These are phyloP conservation scores for Strigamia crassipes DNA, from an alignment of 2,888 invertebrate species.

Conservation along the genomic window DNA sequence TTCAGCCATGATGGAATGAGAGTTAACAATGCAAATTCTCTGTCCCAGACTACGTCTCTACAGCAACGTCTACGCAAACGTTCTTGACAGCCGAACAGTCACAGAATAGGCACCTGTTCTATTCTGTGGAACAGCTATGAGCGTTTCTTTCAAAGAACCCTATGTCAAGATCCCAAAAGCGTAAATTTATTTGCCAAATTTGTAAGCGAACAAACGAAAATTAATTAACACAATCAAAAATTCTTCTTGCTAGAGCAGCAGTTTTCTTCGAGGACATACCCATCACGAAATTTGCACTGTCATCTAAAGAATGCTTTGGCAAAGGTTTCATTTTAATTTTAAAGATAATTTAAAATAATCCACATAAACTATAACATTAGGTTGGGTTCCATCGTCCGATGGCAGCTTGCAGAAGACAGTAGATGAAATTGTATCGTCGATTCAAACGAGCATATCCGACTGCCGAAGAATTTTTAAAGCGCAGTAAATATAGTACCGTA, in stretches of 20 bases:
- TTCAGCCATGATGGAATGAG: not conserved
- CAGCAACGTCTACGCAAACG: too few relatives aligned
- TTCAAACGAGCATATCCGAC: slow-evolving; percentile 8
- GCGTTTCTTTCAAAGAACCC: too few relatives aligned
- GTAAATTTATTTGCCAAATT: too few relatives aligned
- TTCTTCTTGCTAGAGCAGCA: not conserved
- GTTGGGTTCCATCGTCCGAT: not conserved
- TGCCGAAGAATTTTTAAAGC: not conserved
- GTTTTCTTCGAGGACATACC: not conserved
- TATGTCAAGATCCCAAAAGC: too few relatives aligned
- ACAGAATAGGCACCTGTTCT: too few relatives aligned
- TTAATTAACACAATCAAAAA: not conserved
- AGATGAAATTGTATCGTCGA: not conserved
- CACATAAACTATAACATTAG: not conserved
- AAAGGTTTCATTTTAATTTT: not conserved
- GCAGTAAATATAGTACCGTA: not conserved
- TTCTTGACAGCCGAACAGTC: too few relatives aligned
- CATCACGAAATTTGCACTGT: slow-evolving; percentile 2
- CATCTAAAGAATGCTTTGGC: not conserved
- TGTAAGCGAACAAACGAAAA: too few relatives aligned
- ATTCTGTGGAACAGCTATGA: too few relatives aligned
- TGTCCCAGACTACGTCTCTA: too few relatives aligned
- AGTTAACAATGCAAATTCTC: not conserved
- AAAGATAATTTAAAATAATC: too few relatives aligned
- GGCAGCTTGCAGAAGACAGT: not conserved